These are phyloP conservation scores for Nettapus auritus DNA, from an alignment of 2,113 vertebrate genomes.

Conservation along the genomic window DNA sequence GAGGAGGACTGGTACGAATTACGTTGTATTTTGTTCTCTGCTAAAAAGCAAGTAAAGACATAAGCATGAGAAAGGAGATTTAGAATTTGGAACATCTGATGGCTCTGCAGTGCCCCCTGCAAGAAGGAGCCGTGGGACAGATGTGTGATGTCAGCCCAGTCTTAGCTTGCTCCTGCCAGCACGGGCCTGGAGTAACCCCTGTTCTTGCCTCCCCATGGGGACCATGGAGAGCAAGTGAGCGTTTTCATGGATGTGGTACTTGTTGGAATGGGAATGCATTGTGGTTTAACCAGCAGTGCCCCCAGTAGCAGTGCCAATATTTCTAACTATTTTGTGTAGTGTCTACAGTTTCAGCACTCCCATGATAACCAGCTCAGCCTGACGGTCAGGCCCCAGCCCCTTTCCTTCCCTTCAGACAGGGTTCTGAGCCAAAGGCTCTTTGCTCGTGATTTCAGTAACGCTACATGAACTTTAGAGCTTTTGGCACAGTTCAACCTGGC, in stretches of 20 bases:
- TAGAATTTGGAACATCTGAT: fast-evolving
- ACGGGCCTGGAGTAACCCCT: fast-evolving
- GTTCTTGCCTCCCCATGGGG: fast-evolving
- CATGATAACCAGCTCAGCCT: not conserved
- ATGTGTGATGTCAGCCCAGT: fast-evolving
- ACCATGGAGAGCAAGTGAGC: fast-evolving
- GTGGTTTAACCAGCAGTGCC: fast-evolving
- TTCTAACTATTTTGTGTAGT: not conserved
- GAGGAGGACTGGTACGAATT: not conserved
- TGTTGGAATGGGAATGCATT: fast-evolving
- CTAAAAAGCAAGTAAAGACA: not conserved
- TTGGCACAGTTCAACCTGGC: not conserved
- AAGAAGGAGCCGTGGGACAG: fast-evolving
- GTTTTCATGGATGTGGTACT: not conserved
- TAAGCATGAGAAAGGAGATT: not conserved
- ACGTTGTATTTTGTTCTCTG: not conserved
- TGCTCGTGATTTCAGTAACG: fast-evolving
- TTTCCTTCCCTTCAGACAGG: not conserved
- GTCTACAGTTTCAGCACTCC: not conserved
- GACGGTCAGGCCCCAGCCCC: not conserved
- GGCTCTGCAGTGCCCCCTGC: not conserved
- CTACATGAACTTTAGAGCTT: not conserved
- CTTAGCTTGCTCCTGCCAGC: not conserved
- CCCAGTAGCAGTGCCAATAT: fast-evolving
- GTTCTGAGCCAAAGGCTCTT: not conserved